A percentile compares a stretch with the other conserved stretches of the same genome.
Conservation (phyloP, 1,140 invertebrate genomes). For the Stratiolaelaps scimitus region DNA sequence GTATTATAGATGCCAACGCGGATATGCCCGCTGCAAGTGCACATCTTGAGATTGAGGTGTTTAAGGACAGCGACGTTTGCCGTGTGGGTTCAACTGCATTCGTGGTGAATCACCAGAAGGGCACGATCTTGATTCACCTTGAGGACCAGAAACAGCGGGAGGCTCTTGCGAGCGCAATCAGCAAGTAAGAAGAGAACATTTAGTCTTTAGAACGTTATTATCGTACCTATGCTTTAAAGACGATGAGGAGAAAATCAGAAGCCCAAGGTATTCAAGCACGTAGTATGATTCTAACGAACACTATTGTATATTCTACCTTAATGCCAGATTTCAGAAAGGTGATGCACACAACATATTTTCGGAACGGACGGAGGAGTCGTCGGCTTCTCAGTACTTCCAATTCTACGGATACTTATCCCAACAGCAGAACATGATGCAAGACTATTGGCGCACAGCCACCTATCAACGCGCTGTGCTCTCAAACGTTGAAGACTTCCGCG, state of each 20-base stretch:
- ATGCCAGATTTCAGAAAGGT: constrained; percentile 36
- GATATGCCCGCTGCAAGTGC: constrained; percentile 16
- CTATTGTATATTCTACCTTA: background rate
- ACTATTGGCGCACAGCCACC: constrained; percentile 93
- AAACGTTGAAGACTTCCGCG: constrained; percentile 80
- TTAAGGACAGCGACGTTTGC: constrained; percentile 23
- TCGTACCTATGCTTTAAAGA: no score
- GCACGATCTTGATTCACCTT: constrained; percentile 7
- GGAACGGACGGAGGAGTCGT: constrained; percentile 91
- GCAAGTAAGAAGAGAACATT: constrained; percentile 20
- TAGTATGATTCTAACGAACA: no score
- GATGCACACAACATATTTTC: constrained; percentile 63
- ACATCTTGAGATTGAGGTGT: constrained; percentile 23
- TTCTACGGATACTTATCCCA: constrained; percentile 98
- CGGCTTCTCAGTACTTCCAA: constrained; percentile 93
- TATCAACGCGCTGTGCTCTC: constrained; percentile 92
- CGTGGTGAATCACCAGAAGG: constrained; percentile 22
- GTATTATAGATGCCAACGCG: constrained; percentile 8
- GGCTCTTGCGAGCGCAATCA: constrained; percentile 12
- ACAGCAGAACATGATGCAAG: constrained; percentile 99
- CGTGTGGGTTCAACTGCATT: constrained; percentile 6
- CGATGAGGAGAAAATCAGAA: no score
- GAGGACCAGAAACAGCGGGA: constrained; percentile 26
- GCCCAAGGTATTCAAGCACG: no score
- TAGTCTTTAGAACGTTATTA: no score